Evolutionary conservation across 2,888 invertebrate species (phyloP), one percentile per base, ranked within the genome.

Genomic region (Drosophila fulvimacula): DNA sequence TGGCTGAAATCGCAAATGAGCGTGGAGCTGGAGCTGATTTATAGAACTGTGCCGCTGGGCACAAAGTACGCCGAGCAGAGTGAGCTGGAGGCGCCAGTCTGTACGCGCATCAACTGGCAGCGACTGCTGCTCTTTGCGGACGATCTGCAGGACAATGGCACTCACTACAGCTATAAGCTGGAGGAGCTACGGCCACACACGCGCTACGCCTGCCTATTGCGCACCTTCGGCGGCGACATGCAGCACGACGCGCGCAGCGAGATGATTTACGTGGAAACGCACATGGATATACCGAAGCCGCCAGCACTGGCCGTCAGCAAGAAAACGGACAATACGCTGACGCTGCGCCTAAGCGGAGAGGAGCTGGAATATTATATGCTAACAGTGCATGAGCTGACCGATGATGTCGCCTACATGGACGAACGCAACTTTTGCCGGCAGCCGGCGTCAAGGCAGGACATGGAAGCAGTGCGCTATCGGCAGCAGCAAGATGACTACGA

Each of bases 161-260:
- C 79, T 0, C 83, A 79, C 76, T 91, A 73, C 82, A 82, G 76
- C 11, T 88, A 90, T 36, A 82, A 77, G 30, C 84, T 94, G 24
- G 85, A 91, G 0, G 92, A 93, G 49, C 92, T 97, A 19, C 93
- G 94, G 67, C 95, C 96, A 0, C 94, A 93, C 90, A 96, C 96
- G 0, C 93, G 93, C 49, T 98, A 98, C 91, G 96, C 95, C 0
- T 94, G 94, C 64, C 96, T 96, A 88, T 94, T 97, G 13, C 95
- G 95, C 88, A 95, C 95, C 0, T 94, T 95, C 79, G 94, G 94
- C 51, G 93, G 93, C 38, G 90, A 93, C 13, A 77, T 92, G 13
- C 93, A 57, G 2, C 69, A 81, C 1, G 88, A 90, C 46, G 82
- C 90, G 13, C 88, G 91, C 42, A 90, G 90, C 58, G 80, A 93